Evolutionary conservation across 2,797 vertebrate genomes (phyloP), one percentile per base, ranked within the genome.

Genomic region (Nannoperca obscura): DNA sequence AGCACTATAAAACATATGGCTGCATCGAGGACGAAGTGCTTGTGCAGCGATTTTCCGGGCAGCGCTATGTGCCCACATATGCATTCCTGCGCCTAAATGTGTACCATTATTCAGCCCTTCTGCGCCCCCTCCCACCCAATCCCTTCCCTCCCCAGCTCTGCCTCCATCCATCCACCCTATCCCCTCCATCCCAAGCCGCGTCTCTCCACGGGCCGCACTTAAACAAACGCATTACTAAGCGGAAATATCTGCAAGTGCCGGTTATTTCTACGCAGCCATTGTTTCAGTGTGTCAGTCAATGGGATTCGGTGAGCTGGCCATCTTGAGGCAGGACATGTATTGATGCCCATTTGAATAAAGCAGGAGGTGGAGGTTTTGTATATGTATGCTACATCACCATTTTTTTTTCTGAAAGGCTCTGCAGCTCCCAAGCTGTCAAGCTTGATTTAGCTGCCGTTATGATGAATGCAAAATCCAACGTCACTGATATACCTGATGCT

Each of bases 181-280:
- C 73, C 49, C 64, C 78, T 83, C 80, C 81, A 69, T 74, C 80
- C 80, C 74, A 71, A 69, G 77, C 76, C 15, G 22, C 55, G 52
- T 86, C 71, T 83, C 71, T 88, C 69, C 58, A 40, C 40, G 52
- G 53, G 67, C 78, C 57, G 81, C 12, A 47, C 83, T 88, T 91
- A 89, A 93, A 90, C 87, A 93, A 92, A 93, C 87, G 85, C 87
- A 91, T 89, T 92, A 90, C 89, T 87, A 89, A 92, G 87, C 86
- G 87, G 83, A 91, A 93, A 92, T 91, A 92, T 88, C 87, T 90
- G 91, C 88, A 82, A 87, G 87, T 80, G 74, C 63, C n/a, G 85
- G 85, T 79, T 74, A 80, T 89, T 92, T 84, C 62, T 59, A 49
- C 15, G 10, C 80, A 27, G 78, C 76, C 72, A 52, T 86, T 86